phyloP scores from a whole-genome alignment of 2,113 vertebrate genomes.

The Centropristis striata region DNA sequence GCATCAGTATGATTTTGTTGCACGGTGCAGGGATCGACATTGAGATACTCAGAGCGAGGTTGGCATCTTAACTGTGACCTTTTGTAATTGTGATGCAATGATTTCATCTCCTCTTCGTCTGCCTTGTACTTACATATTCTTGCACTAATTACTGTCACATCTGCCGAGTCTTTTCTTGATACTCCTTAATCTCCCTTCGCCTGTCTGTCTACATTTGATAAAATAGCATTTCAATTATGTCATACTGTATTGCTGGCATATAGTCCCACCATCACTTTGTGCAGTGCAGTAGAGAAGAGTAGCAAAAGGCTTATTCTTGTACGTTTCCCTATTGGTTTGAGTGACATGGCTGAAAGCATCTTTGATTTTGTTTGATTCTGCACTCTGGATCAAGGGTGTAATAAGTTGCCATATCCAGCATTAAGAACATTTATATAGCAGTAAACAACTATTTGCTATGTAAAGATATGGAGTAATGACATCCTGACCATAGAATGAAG shows the following conservation, averaged over 20 bases:
- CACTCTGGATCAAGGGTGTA: not conserved
- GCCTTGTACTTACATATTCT: slow-evolving; percentile 48
- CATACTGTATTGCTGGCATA: slow-evolving; percentile 17
- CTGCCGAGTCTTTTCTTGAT: slow-evolving; percentile 20
- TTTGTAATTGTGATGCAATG: slow-evolving; percentile 54
- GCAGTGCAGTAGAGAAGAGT: slow-evolving; percentile 3
- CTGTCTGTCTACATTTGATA: slow-evolving; percentile 39
- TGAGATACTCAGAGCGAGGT: slow-evolving; percentile 12
- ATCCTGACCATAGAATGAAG: no score
- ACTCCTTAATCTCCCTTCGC: slow-evolving; percentile 25
- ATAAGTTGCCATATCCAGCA: not conserved
- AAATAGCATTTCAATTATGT: slow-evolving; percentile 40
- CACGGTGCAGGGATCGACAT: not conserved
- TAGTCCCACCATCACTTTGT: not conserved
- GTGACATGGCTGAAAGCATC: slow-evolving; percentile 22
- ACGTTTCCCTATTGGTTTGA: slow-evolving; percentile 25
- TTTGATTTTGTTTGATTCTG: slow-evolving; percentile 52
- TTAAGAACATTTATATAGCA: no score
- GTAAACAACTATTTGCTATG: no score
- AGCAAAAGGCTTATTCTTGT: slow-evolving; percentile 1
- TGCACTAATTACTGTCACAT: slow-evolving; percentile 65
- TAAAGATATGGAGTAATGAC: no score
- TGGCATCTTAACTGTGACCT: slow-evolving; percentile 56
- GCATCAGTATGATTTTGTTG: slow-evolving; percentile 15
- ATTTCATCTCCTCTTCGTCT: slow-evolving; percentile 35